phyloP scores from a whole-genome alignment of 2,888 invertebrate species.

The Tenthredo distinguenda region DNA sequence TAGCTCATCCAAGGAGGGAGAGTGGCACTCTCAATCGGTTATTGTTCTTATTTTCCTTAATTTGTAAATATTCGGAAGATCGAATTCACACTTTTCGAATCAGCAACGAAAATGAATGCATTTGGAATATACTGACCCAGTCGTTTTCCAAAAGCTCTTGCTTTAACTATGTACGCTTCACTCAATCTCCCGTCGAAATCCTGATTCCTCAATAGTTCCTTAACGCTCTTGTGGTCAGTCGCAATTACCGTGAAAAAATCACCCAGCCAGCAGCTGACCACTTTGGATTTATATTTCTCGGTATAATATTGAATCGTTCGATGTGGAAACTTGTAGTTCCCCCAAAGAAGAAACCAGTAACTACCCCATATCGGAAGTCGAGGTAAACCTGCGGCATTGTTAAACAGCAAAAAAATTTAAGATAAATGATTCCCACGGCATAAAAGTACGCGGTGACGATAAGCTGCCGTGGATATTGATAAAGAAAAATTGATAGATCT shows the following conservation, averaged over 20 bases:
- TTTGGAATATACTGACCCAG: conserved; percentile 75
- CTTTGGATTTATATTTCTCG: conserved; percentile 81
- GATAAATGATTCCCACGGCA: background rate
- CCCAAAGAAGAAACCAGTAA: conserved; percentile 81
- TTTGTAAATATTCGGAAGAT: no score
- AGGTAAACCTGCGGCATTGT: conserved; percentile 80
- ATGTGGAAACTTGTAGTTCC: conserved; percentile 80
- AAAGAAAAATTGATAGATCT: background rate
- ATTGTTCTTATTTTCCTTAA: no score
- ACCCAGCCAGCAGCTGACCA: conserved; percentile 82
- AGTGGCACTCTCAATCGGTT: no score
- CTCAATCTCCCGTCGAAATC: conserved; percentile 83
- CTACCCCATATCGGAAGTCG: conserved; percentile 83
- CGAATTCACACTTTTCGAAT: background rate
- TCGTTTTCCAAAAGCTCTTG: conserved; percentile 81
- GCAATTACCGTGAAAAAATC: conserved; percentile 78
- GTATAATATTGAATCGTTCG: conserved; percentile 79
- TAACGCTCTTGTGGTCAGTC: conserved; percentile 80
- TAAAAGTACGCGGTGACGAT: background rate
- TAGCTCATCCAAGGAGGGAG: no score
- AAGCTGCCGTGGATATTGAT: background rate
- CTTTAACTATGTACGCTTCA: conserved; percentile 77
- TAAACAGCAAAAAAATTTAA: background rate
- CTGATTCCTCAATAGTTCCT: conserved; percentile 81
- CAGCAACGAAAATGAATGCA: background rate